A percentile compares a stretch with the other conserved stretches of the same genome.
phyloP scores from a whole-genome alignment of 2,888 invertebrate species.

The Corythucha ciliata region DNA sequence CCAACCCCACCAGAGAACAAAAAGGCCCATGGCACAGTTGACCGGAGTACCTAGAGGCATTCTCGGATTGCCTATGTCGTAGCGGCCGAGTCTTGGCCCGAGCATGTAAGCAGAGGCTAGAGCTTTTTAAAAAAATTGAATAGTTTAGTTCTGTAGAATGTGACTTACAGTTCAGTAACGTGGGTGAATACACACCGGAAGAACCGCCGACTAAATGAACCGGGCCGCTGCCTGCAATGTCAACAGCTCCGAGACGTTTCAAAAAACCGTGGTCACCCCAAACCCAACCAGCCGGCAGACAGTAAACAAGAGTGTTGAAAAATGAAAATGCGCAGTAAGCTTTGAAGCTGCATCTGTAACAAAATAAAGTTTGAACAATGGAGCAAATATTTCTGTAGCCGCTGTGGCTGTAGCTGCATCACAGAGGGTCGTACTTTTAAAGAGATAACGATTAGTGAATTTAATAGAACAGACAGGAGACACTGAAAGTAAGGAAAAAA shows the following conservation, averaged over 20 bases:
- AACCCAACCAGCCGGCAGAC: constrained; percentile 88
- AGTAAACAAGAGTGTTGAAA: constrained; percentile 80
- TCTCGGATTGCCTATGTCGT: constrained; percentile 63
- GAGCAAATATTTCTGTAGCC: too few relatives aligned
- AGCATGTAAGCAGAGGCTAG: constrained; percentile 83
- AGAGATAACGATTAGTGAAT: too few relatives aligned
- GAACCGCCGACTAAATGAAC: constrained; percentile 76
- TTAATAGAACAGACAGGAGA: too few relatives aligned
- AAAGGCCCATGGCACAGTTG: constrained; percentile 82
- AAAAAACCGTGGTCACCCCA: constrained; percentile 85
- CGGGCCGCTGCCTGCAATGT: constrained; percentile 85
- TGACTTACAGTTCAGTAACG: background rate
- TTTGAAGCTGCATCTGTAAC: constrained; percentile 72
- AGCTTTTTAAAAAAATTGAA: constrained; percentile 48
- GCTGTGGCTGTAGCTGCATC: too few relatives aligned
- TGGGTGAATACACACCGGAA: constrained; percentile 40
- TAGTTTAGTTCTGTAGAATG: background rate
- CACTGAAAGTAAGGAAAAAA: too few relatives aligned
- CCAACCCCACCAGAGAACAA: constrained; percentile 97
- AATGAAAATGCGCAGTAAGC: constrained; percentile 86
- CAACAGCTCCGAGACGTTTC: constrained; percentile 72
- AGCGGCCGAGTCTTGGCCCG: constrained; percentile 77
- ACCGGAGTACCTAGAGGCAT: constrained; percentile 79
- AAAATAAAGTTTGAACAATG: too few relatives aligned
- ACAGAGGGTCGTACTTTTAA: too few relatives aligned